Evolutionary conservation across 2,797 vertebrate species (phyloP).

Genomic region (Schizopygopsis malacanthus): DNA sequence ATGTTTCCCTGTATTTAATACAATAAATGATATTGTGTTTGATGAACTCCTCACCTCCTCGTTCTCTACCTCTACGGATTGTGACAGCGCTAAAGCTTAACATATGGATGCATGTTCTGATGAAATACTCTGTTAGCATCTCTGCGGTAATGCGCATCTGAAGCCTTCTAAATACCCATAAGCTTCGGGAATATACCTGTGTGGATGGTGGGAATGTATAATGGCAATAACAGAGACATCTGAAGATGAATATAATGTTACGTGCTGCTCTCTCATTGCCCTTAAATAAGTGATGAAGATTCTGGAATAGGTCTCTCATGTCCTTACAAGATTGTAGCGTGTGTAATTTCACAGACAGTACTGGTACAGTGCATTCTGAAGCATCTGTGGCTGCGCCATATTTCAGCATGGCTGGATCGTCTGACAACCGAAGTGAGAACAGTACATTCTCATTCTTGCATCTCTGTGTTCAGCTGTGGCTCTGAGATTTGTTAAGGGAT

Average conservation of each 20-base stretch:
- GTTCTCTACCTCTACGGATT: too few relatives aligned
- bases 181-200: neutral
- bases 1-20: too few relatives aligned
- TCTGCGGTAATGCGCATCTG: neutral
- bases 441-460: slow-evolving; percentile 38
- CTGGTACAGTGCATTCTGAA: slow-evolving; percentile 42
- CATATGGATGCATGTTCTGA: slow-evolving; percentile 19
- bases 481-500: slow-evolving; percentile 26
- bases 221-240: slow-evolving; percentile 5
- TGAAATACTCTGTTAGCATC: slow-evolving; percentile 11
- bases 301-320: slow-evolving; percentile 37
- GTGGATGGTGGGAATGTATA: neutral
- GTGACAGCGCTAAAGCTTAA: neutral
- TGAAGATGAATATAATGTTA: slow-evolving; percentile 31
- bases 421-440: slow-evolving; percentile 46
- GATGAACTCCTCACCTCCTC: too few relatives aligned
- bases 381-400: slow-evolving; percentile 32
- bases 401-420: slow-evolving; percentile 33
- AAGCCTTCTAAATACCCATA: slow-evolving; percentile 8
- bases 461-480: slow-evolving; percentile 35
- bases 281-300: slow-evolving; percentile 44
- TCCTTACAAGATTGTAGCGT: slow-evolving; percentile 46
- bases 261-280: slow-evolving; percentile 7
- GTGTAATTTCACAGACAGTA: slow-evolving; percentile 48
- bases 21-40: too few relatives aligned